Evolutionary conservation across 2,113 vertebrate genomes (phyloP), one percentile per base, ranked within the genome.

Genomic region (Nothobranchius kuhntae): DNA sequence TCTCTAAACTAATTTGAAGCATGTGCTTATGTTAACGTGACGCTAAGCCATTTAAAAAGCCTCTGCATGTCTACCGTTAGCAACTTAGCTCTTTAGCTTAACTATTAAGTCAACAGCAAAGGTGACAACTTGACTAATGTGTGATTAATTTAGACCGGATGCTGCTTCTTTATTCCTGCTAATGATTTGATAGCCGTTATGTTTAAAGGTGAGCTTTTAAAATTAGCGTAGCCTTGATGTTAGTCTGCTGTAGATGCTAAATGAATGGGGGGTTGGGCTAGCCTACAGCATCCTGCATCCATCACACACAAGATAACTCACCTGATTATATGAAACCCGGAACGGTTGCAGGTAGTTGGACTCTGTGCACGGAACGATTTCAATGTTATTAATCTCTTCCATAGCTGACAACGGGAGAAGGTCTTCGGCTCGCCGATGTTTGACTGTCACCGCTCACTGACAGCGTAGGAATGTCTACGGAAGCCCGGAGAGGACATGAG

Each of bases 321-420:
- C 95, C 94, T 95, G 95, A 77, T 89, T 94, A 65, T 95, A 96
- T 68, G 91, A 90, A 65, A 95, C 92, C 80, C 93, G 88, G 80
- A 94, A 90, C n/a, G 95, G 94, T 71, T 92, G 93, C 81, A 96
- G 76, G 54, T 94, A 95, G 36, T 89, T 84, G 61, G 95, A 95
- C 72, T 91, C 89, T 82, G 88, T 80, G 91, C 95, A 96, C 63
- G 93, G 94, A 86, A 90, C 90, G 44, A 93, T 89, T 65, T 93
- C 87, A 72, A 94, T 78, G 78, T 90, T 91, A 68, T 88, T 93
- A 17, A 94, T 93, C 78, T 94, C 91, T 82, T 94, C 92, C 93
- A 94, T 94, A 50, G 68, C 80, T n/a, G 53, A 15, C 14, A 75
- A 77, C 61, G 44, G 72, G 54, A 74, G 80, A 55, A 70, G 68